Percentiles rank a stretch among this genome's conserved stretches.
Evolutionary conservation across 2,888 invertebrate species (phyloP).

Genomic region (Steinernema scapterisci): DNA sequence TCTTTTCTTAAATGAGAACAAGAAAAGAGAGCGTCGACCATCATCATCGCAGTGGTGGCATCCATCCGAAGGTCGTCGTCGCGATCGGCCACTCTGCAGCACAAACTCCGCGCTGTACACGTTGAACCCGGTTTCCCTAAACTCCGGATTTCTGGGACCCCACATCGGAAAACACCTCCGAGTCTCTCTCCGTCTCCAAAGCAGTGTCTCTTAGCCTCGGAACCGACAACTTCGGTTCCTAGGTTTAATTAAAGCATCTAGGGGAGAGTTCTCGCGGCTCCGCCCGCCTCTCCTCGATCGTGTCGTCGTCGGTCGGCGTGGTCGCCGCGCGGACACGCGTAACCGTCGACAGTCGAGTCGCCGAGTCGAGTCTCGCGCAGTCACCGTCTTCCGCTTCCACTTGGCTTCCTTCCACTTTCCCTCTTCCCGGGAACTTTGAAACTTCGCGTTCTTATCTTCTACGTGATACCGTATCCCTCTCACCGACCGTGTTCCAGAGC

Average conservation of each 20-base stretch:
- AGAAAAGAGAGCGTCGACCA: slow-evolving; percentile 11
- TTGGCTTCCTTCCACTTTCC: not conserved
- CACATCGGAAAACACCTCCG: not conserved
- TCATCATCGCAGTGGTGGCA: slow-evolving; percentile 4
- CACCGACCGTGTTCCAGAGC: not conserved
- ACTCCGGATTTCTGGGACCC: too few species aligned
- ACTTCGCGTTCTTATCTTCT: not conserved
- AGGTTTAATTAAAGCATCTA: not conserved
- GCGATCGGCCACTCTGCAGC: not conserved
- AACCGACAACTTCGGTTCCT: not conserved
- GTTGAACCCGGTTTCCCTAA: too few species aligned
- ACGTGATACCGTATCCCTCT: not conserved
- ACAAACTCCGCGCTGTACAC: too few species aligned
- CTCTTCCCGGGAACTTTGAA: not conserved
- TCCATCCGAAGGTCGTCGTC: slow-evolving; percentile 20
- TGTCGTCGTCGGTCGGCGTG: not conserved
- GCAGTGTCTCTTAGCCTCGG: not conserved
- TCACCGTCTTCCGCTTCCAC: not conserved
- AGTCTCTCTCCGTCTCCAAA: not conserved
- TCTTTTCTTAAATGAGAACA: not conserved
- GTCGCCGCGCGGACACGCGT: slow-evolving; percentile 6
- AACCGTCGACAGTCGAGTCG: slow-evolving; percentile 23
- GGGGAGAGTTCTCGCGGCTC: not conserved
- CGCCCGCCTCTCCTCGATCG: not conserved
- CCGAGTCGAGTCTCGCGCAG: slow-evolving; percentile 15